Conservation (phyloP, 2,888 invertebrate species). For the Limnephilus marmoratus region DNA sequence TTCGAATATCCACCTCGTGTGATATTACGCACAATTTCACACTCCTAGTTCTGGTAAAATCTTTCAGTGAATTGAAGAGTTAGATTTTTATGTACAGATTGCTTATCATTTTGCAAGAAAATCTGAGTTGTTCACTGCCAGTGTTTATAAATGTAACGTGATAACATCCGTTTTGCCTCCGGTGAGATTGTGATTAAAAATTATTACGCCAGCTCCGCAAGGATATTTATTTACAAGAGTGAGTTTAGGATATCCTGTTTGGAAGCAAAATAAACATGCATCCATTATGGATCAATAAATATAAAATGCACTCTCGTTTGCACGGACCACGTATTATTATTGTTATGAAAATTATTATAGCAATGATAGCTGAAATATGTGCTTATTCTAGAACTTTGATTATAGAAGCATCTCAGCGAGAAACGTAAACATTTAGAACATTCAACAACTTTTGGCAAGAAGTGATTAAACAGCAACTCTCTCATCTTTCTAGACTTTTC, state of each 20-base stretch:
- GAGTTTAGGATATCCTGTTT: slow-evolving; percentile 51
- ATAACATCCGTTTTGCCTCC: slow-evolving; percentile 34
- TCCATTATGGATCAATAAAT: slow-evolving; percentile 35
- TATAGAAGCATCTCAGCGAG: neutral
- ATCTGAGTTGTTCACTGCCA: neutral
- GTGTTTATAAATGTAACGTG: neutral
- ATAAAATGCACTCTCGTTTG: slow-evolving; percentile 3
- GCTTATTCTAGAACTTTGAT: neutral
- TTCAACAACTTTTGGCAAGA: neutral
- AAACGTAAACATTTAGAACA: neutral
- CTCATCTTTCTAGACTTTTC: neutral
- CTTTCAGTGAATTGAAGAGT: neutral
- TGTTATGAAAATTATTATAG: neutral
- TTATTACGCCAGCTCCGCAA: slow-evolving; percentile 15
- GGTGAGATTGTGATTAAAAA: slow-evolving; percentile 14
- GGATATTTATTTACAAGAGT: slow-evolving; percentile 39
- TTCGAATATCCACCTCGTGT: neutral
- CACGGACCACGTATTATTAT: neutral
- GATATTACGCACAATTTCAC: neutral
- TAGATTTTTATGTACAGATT: neutral
- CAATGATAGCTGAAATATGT: neutral
- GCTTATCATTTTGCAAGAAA: neutral
- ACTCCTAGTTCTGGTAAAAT: neutral
- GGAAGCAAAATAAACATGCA: slow-evolving; percentile 29
- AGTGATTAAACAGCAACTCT: neutral